Percentiles rank a stretch among this genome's conserved stretches.
Evolutionary conservation across 2,797 vertebrate species (phyloP).

Genomic region (Dendrocincla tyrannina): DNA sequence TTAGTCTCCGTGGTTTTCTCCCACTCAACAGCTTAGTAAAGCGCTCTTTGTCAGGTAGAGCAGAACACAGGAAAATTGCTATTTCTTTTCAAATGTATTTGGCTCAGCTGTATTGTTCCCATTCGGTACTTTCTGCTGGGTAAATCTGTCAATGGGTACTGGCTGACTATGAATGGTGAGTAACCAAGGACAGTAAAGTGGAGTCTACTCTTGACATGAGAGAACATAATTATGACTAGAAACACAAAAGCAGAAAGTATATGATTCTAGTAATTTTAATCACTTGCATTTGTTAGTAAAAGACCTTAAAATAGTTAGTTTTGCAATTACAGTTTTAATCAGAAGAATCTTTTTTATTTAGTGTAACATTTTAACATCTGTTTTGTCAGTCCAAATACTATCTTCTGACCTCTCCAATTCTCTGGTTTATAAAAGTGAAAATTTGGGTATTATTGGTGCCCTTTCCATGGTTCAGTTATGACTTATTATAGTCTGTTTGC

Average conservation of each 20-base stretch:
- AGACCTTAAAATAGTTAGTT: constrained; percentile 59
- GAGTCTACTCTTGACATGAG: constrained; percentile 1
- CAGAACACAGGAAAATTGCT: background rate
- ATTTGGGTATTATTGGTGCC: background rate
- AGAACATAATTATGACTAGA: background rate
- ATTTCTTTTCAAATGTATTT: constrained; percentile 1
- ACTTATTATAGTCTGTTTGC: background rate
- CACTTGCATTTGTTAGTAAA: constrained; percentile 44
- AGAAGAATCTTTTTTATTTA: constrained; percentile 1
- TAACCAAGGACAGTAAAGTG: background rate
- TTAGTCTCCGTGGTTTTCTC: background rate
- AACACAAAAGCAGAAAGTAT: constrained; percentile 3
- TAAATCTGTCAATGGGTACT: background rate
- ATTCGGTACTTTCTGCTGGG: background rate
- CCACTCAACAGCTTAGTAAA: background rate
- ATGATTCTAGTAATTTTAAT: constrained; percentile 49
- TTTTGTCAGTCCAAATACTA: constrained; percentile 19
- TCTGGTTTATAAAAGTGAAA: background rate
- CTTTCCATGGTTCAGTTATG: background rate
- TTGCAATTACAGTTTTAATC: background rate
- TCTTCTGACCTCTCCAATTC: background rate
- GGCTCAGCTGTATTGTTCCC: background rate
- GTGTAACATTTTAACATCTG: background rate
- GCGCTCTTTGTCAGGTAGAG: background rate
- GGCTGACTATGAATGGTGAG: background rate